These are phyloP conservation scores for Spea bombifrons DNA, from an alignment of 2,113 vertebrate species.

Conservation along the genomic window DNA sequence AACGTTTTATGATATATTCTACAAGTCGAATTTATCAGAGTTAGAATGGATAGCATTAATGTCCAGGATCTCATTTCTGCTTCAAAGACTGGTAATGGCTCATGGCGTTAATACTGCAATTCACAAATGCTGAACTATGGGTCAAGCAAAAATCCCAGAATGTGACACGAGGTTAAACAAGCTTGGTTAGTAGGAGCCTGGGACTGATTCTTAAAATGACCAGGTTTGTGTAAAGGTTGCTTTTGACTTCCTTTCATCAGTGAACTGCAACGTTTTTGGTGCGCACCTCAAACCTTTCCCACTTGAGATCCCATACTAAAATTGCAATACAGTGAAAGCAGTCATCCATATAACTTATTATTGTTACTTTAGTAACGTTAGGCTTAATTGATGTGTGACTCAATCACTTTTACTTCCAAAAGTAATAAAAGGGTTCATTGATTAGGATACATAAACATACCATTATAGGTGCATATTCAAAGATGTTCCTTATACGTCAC, in stretches of 20 bases:
- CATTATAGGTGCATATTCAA: neutral
- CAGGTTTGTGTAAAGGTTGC: neutral
- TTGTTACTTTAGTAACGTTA: constrained; percentile 9
- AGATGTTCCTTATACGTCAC: neutral
- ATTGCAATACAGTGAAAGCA: neutral
- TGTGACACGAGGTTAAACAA: neutral
- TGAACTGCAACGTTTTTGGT: neutral
- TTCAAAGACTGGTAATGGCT: neutral
- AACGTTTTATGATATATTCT: too few relatives aligned
- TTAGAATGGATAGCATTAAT: neutral
- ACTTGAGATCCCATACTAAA: neutral
- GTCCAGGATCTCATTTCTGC: neutral
- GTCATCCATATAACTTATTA: neutral
- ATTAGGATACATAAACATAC: neutral
- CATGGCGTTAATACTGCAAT: neutral
- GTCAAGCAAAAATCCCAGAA: neutral
- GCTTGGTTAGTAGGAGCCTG: neutral
- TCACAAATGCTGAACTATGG: neutral
- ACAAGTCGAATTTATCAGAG: neutral
- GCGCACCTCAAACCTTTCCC: neutral
- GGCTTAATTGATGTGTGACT: neutral
- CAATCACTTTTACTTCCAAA: neutral
- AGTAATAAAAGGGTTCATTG: neutral
- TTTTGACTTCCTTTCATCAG: constrained; percentile 3
- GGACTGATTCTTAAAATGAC: neutral